Evolutionary conservation across 2,888 invertebrate genomes (phyloP), one percentile per base, ranked within the genome.

Genomic region (Amphipyra berbera): DNA sequence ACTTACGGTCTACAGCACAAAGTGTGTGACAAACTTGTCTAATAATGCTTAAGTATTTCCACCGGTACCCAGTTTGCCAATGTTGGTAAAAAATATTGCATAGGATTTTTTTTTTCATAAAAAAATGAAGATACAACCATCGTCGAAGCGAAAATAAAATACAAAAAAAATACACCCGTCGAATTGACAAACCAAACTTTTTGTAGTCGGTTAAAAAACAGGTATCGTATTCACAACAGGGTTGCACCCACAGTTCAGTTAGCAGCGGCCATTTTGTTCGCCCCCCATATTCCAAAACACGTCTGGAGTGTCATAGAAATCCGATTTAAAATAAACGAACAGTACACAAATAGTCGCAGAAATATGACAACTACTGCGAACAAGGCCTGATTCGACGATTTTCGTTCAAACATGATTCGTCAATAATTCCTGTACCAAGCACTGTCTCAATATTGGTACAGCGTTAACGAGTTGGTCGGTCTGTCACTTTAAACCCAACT

Each of bases 371-470:
- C 68, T 68, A 62, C 42, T 38, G 56, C 33, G 53, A 30, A 15
- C 54, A 38, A 45, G 21, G 71, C 35, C 50, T 62, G 67, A 75
- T 83, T 82, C 81, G 73, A 81, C 77, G 81, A 88, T 87, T 87
- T 86, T 86, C 83, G 87, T 85, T 82, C 87, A 88, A 91, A 90
- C 86, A 87, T 78, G 75, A 83, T 78, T 79, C 84, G 90, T 88
- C 92, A 92, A 91, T 91, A 91, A 88, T 86, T 88, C 90, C 76
- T 76, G 73, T 83, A 82, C 87, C 86, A 79, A 77, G 85, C 85
- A 69, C 87, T 79, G 80, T 69, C 76, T 87, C 87, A 93, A 93
- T 91, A 92, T 92, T 92, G 86, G 87, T 80, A 74, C 73, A 85
- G 79, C 85, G 70, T 86, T 91, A 92, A 92, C 92, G 92, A 92